Conservation (phyloP, 1,140 invertebrate species). For the Pseudachorutes palmiensis region DNA sequence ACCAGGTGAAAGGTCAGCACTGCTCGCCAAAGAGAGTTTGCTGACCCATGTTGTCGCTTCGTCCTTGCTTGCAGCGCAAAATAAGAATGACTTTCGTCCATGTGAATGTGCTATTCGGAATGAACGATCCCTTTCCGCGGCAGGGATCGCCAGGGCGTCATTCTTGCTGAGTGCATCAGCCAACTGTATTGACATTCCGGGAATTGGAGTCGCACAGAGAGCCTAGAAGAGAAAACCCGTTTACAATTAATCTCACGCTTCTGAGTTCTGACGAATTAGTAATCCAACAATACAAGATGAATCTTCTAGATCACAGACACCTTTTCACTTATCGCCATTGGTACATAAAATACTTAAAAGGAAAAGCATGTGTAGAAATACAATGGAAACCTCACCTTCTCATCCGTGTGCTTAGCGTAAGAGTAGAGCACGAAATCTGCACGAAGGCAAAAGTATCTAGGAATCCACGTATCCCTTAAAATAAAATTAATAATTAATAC, state of each 20-base stretch:
- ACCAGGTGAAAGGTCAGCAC: slow-evolving; percentile 47
- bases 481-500: too few species aligned
- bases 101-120: slow-evolving; percentile 30
- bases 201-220: slow-evolving; percentile 56
- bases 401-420: slow-evolving; percentile 52
- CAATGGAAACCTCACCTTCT: slow-evolving; percentile 26
- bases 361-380: too few species aligned
- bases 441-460: slow-evolving; percentile 50
- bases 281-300: too few species aligned
- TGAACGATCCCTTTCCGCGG: slow-evolving; percentile 26
- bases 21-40: slow-evolving; percentile 46
- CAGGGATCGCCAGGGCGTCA: slow-evolving; percentile 19
- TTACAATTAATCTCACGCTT: too few species aligned
- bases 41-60: slow-evolving; percentile 44
- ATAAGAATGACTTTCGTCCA: slow-evolving; percentile 32
- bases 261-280: too few species aligned
- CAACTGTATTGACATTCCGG: slow-evolving; percentile 39
- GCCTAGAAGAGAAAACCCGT: slow-evolving; percentile 41
- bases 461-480: slow-evolving; percentile 42
- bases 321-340: too few species aligned
- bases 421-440: slow-evolving; percentile 58
- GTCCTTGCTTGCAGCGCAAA: slow-evolving; percentile 29
- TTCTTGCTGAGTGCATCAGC: slow-evolving; percentile 31
- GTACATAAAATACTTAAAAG: too few species aligned
- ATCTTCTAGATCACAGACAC: too few species aligned